These are phyloP conservation scores for Tamias sibiricus DNA, from an alignment of 2,113 vertebrate genomes.

Conservation along the genomic window DNA sequence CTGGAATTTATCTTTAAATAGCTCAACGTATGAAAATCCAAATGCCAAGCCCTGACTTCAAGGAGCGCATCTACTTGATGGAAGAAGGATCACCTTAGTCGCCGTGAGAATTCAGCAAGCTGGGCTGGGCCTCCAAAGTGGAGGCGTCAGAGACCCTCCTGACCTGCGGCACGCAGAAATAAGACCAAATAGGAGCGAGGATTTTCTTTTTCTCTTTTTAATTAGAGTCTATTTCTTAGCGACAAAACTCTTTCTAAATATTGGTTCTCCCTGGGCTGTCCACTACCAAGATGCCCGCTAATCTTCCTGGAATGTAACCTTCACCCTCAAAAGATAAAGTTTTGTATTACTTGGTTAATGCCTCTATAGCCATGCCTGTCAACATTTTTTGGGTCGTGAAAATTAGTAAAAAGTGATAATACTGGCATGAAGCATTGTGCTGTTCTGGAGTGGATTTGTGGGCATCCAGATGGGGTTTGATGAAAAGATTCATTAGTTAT, in stretches of 20 bases:
- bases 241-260: background rate
- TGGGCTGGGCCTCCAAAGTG: background rate
- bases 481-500: background rate
- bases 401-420: background rate
- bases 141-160: background rate
- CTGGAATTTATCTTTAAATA: background rate
- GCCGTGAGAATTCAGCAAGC: background rate
- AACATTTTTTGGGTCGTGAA: background rate
- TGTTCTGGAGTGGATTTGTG: background rate
- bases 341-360: background rate
- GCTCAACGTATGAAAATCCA: background rate
- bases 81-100: background rate
- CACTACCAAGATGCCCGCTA: background rate
- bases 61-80: background rate
- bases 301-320: background rate
- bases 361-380: background rate
- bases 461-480: background rate
- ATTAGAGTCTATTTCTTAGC: background rate
- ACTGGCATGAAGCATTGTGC: background rate
- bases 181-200: background rate
- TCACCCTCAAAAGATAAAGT: too few relatives aligned
- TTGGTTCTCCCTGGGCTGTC: background rate
- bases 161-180: background rate
- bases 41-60: background rate
- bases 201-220: background rate